Percentiles rank a stretch among this genome's conserved stretches.
Conservation (phyloP, 2,888 invertebrate species). For the Cheilosia impressa region DNA sequence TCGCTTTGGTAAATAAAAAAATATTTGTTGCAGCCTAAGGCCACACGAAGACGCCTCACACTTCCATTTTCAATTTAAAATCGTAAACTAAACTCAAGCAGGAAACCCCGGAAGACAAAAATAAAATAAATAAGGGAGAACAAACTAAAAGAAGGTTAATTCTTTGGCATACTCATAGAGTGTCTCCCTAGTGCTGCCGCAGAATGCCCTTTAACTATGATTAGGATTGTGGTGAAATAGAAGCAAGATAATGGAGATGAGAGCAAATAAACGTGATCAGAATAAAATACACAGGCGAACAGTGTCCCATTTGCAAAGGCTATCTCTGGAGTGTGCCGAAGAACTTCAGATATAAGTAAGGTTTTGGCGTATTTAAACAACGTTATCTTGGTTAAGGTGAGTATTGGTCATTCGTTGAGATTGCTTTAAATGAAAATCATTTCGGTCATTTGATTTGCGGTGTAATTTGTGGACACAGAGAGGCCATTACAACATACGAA, state of each 20-base stretch:
- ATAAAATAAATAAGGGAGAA: constrained; percentile 10
- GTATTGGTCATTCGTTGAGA: not conserved
- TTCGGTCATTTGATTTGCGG: too few species aligned
- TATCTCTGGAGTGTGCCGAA: not conserved
- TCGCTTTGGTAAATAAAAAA: constrained; percentile 17
- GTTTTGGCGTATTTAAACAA: not conserved
- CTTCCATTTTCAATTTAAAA: constrained; percentile 65
- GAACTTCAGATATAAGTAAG: constrained; percentile 7
- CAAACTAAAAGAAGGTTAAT: constrained; percentile 28
- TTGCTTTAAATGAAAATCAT: not conserved
- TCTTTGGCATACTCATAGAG: not conserved
- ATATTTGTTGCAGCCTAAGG: constrained; percentile 44
- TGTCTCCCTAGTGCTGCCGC: constrained; percentile 2
- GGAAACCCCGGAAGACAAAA: constrained; percentile 14
- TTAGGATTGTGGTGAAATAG: constrained; percentile 33
- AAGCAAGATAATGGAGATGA: not conserved
- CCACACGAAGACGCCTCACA: constrained; percentile 41
- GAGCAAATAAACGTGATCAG: constrained; percentile 23
- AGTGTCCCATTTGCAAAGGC: not conserved
- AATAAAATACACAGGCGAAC: not conserved
- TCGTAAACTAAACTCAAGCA: constrained; percentile 27
- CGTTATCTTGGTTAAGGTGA: not conserved
- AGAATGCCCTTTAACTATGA: constrained; percentile 40
- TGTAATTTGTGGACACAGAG: too few species aligned
- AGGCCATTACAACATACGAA: too few species aligned